A percentile compares a stretch with the other conserved stretches of the same genome.
phyloP scores from a whole-genome alignment of 2,888 invertebrate species.

The Listrodromus nycthemerus region DNA sequence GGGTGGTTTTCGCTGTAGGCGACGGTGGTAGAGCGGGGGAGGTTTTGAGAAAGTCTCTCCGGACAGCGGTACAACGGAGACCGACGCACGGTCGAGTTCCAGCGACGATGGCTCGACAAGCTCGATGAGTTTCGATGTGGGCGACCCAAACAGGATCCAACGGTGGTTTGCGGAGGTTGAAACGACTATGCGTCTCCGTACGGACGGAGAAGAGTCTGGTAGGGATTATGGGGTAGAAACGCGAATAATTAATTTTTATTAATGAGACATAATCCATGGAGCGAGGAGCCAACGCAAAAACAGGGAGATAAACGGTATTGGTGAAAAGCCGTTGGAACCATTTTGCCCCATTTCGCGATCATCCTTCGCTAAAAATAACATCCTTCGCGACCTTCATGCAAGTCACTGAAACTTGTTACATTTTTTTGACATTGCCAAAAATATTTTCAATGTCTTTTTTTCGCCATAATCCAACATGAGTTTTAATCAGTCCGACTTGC shows the following conservation, averaged over 20 bases:
- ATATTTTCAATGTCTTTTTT: too few species aligned
- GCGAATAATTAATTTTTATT: neutral
- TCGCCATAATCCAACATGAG: neutral
- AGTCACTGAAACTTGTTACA: too few species aligned
- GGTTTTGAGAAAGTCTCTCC: slow-evolving; percentile 32
- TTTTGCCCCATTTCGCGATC: too few species aligned
- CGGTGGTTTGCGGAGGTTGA: neutral
- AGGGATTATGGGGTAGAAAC: neutral
- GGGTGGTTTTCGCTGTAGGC: slow-evolving; percentile 41
- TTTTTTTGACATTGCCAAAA: too few species aligned
- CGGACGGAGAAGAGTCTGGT: neutral
- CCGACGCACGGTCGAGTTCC: slow-evolving; percentile 27
- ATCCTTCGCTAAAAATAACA: too few species aligned
- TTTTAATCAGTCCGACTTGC: neutral
- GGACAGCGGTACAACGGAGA: slow-evolving; percentile 4
- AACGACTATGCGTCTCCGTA: neutral
- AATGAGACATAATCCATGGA: too few species aligned
- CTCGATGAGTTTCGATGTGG: slow-evolving; percentile 28
- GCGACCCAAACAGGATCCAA: neutral
- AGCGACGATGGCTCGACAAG: slow-evolving; percentile 37
- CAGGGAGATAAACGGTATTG: too few species aligned
- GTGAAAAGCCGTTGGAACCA: too few species aligned
- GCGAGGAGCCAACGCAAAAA: too few species aligned
- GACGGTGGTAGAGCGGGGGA: slow-evolving; percentile 13
- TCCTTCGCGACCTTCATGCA: too few species aligned